phyloP scores from a whole-genome alignment of 30 jellyfish, hydroid and myxozoan species.

The Cassiopea xamachana region DNA sequence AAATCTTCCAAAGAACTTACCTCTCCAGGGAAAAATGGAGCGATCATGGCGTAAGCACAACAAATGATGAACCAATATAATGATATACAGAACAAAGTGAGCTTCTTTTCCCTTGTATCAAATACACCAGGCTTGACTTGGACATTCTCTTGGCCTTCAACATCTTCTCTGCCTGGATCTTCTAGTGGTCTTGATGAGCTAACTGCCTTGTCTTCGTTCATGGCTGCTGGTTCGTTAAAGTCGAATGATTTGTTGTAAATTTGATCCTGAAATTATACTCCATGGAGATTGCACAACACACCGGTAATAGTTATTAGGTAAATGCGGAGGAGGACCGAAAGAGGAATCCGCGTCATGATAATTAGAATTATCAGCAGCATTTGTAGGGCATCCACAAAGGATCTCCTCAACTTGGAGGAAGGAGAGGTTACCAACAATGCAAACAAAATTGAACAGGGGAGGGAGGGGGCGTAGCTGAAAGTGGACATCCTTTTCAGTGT shows the following conservation, averaged over 20 bases:
- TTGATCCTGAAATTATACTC: background rate
- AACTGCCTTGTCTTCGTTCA: background rate
- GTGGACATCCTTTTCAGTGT: no score
- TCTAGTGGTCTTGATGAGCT: background rate
- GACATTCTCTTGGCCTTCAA: background rate
- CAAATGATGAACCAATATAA: conserved; percentile 39
- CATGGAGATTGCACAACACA: background rate
- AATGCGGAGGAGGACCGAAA: no score
- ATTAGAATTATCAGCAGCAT: no score
- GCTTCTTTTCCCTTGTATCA: conserved; percentile 16
- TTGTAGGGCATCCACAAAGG: no score
- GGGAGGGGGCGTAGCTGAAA: no score
- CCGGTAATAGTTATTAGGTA: background rate
- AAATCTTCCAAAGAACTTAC: conserved; percentile 12
- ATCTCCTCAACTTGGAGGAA: no score
- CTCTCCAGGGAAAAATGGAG: conserved; percentile 91
- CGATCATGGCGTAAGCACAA: conserved; percentile 75
- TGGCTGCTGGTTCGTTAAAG: background rate
- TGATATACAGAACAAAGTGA: conserved; percentile 21
- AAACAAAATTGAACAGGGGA: no score
- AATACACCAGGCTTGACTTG: background rate
- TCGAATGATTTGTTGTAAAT: background rate
- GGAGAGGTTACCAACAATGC: no score
- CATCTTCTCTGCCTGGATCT: background rate
- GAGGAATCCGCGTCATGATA: no score